phyloP scores from a whole-genome alignment of 1,140 invertebrate species.

The Lordiphosa collinella region DNA sequence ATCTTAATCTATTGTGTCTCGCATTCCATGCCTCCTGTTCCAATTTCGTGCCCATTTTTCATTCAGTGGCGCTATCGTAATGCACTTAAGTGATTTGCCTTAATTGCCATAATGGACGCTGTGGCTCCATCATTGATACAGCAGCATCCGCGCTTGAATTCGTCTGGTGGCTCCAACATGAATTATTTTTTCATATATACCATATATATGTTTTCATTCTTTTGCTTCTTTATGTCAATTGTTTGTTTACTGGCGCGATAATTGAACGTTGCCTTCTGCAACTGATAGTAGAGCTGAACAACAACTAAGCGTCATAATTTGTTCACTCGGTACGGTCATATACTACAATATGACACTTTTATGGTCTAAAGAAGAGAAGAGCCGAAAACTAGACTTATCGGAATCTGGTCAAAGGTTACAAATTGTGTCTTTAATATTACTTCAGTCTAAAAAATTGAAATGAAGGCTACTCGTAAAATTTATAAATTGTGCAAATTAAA shows the following conservation, averaged over 20 bases:
- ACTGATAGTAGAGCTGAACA: slow-evolving; percentile 10
- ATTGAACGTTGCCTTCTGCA: slow-evolving; percentile 11
- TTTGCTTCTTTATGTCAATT: slow-evolving; percentile 27
- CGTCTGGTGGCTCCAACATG: slow-evolving; percentile 2
- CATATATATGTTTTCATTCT: slow-evolving; percentile 12
- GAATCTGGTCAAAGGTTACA: too few species aligned
- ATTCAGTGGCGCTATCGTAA: slow-evolving; percentile 36
- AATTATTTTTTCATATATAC: neutral
- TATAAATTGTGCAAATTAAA: slow-evolving; percentile 16
- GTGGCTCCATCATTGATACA: slow-evolving; percentile 3
- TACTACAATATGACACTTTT: neutral
- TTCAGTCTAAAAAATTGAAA: neutral
- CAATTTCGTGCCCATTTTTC: neutral
- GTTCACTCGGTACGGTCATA: neutral
- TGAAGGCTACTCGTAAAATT: neutral
- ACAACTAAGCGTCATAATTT: slow-evolving; percentile 1
- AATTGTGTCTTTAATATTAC: too few species aligned
- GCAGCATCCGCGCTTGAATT: neutral
- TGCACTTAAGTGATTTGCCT: slow-evolving; percentile 34
- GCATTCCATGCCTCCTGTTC: neutral
- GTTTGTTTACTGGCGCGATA: slow-evolving; percentile 47
- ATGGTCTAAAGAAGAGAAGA: too few species aligned
- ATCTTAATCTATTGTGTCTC: slow-evolving; percentile 3
- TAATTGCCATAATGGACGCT: slow-evolving; percentile 5
- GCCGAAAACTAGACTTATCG: too few species aligned